Evolutionary conservation across 2,888 invertebrate species (phyloP).

Genomic region (Nasonia oneida): DNA sequence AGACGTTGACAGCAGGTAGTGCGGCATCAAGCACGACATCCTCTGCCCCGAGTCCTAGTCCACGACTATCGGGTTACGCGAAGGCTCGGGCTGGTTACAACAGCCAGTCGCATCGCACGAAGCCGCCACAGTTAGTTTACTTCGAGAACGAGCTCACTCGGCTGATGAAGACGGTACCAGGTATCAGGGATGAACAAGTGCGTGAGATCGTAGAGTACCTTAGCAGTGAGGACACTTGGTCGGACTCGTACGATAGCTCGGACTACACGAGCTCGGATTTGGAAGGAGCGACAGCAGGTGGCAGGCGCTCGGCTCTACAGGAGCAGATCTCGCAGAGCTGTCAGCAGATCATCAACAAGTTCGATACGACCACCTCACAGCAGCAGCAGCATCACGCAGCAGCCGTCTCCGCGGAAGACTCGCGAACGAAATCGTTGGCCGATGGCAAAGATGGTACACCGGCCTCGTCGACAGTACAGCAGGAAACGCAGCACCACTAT

Average conservation of each 20-base stretch:
- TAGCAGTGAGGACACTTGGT: conserved; percentile 96
- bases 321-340: conserved; percentile 94
- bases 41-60: conserved; percentile 83
- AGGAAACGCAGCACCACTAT: neutral
- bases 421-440: neutral
- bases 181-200: conserved; percentile 93
- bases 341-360: conserved; percentile 92
- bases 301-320: conserved; percentile 86
- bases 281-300: conserved; percentile 84
- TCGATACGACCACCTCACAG: conserved; percentile 80
- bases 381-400: conserved; percentile 78
- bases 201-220: conserved; percentile 95
- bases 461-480: neutral
- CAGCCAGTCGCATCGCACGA: conserved; percentile 81
- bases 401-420: neutral
- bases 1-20: conserved; percentile 67
- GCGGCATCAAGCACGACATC: conserved; percentile 73
- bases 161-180: conserved; percentile 95
- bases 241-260: conserved; percentile 95
- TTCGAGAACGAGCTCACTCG: conserved; percentile 94
- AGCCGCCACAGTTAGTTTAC: conserved; percentile 92
- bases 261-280: conserved; percentile 95
- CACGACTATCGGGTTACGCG: conserved; percentile 70
- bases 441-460: conserved; percentile 80
- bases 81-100: conserved; percentile 66